Evolutionary conservation across 2,113 vertebrate genomes (phyloP), one percentile per base, ranked within the genome.

Genomic region (Terrapene triunguis): DNA sequence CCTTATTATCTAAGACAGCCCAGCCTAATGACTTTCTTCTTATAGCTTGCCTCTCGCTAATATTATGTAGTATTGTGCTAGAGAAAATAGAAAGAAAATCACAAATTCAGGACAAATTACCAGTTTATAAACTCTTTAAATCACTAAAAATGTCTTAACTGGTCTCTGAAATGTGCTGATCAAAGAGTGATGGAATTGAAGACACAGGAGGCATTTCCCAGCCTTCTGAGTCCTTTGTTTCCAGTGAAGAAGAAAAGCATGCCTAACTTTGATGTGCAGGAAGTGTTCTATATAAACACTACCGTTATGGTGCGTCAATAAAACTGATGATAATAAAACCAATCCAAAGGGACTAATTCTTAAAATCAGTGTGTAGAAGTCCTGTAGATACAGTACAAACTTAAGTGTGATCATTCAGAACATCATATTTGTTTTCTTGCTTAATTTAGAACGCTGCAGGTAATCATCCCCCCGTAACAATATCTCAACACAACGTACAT

Each of bases 361-460:
- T 96, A 95, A 96, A 76, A 96, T 94, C 90, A 92, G 81, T 76
- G 91, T 97, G 95, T 96, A 95, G 90, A 89, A 94, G 94, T 97
- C 95, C 95, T 96, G 87, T 93, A 96, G 89, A n/a, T 62, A 14
- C 62, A 69, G 8, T 35, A 9, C 8, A 69, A 69, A n/a, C 16
- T 35, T 17, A 35, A 69, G 35, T 17, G 62, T n/a, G 35, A n/a
- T 35, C 8, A 69, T n/a, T 69, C 35, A 69, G 32, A n/a, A n/a
- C 16, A n/a, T 4, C 35, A 69, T n/a, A n/a, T 69, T 19, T 69
- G 8, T 69, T n/a, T n/a, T 69, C 62, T 35, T 35, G 35, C 8
- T 69, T 69, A 69, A 69, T 62, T 32, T 62, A 62, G 27, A 32
- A 62, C 1, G 14, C 6, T 65, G 62, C 32, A n/a, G 21, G 14